Evolutionary conservation across 2,797 vertebrate genomes (phyloP).

Genomic region (Propithecus deckenii): DNA sequence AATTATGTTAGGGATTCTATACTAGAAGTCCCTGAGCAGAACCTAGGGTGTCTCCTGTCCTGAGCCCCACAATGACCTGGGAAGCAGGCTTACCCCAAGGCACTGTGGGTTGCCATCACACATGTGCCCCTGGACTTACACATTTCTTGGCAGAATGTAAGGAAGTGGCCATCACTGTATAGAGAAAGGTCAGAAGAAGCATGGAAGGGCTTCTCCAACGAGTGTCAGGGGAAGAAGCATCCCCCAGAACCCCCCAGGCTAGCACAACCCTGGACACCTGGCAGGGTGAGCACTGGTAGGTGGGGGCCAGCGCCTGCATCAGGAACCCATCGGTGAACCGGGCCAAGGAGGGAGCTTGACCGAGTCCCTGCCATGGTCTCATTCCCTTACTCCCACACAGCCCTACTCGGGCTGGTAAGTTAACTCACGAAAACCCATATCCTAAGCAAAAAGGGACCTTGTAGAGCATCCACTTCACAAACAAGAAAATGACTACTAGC

Average conservation of each 20-base stretch:
- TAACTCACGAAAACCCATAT: not conserved
- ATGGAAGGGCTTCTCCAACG: not conserved
- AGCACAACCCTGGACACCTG: not conserved
- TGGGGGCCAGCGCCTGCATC: fast-evolving
- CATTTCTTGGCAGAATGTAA: not conserved
- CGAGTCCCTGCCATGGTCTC: fast-evolving
- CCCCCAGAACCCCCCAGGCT: not conserved
- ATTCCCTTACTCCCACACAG: not conserved
- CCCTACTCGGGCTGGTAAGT: not conserved
- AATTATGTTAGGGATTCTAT: not conserved
- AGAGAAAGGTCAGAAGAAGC: not conserved
- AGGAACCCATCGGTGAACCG: not conserved
- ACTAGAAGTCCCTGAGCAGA: not conserved
- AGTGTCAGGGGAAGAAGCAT: not conserved
- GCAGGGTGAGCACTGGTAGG: not conserved
- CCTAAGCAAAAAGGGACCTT: not conserved
- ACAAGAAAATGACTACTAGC: not conserved
- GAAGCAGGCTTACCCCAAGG: not conserved
- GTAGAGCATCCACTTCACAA: not conserved
- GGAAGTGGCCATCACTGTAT: not conserved
- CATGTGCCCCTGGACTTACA: no score
- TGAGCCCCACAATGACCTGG: not conserved
- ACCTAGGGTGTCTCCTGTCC: not conserved
- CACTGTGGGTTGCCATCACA: fast-evolving
- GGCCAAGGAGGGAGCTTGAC: not conserved